Percentiles rank a stretch among this genome's conserved stretches.
Evolutionary conservation across 2,797 vertebrate genomes (phyloP).

Genomic region (Sebastiscus albofasciatus): DNA sequence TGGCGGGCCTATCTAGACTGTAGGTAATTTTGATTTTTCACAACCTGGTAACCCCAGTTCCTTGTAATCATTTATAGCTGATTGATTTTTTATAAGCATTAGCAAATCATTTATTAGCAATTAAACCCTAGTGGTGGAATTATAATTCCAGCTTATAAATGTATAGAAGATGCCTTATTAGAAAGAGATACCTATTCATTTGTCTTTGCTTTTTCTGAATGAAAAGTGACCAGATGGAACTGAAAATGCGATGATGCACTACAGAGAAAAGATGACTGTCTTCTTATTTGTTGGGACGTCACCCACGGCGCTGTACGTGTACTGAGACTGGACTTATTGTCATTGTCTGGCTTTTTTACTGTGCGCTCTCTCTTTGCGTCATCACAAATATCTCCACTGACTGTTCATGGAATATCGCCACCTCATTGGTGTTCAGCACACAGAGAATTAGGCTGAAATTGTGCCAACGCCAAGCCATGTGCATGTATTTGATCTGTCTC

Average conservation of each 20-base stretch:
- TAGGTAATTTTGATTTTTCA: not conserved
- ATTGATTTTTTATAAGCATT: not conserved
- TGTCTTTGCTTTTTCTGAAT: not conserved
- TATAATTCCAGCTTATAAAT: too few relatives aligned
- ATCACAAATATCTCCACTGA: not conserved
- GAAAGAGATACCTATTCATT: not conserved
- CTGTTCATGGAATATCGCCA: not conserved
- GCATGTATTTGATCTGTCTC: not conserved
- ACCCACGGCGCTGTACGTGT: fast-evolving
- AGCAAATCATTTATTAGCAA: not conserved
- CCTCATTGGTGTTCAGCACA: not conserved
- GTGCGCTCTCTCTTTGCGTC: not conserved
- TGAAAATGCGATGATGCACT: not conserved
- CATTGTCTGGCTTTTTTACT: not conserved
- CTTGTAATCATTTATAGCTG: not conserved
- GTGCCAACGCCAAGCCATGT: not conserved
- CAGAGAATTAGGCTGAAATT: not conserved
- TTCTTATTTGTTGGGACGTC: not conserved
- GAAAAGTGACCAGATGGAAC: not conserved
- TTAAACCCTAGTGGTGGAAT: too few relatives aligned
- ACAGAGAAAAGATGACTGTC: not conserved
- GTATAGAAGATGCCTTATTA: not conserved
- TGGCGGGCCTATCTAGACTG: too few relatives aligned
- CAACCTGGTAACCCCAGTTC: not conserved
- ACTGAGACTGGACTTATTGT: not conserved